Evolutionary conservation across 1,140 invertebrate genomes (phyloP).

Genomic region (Mamestra configurata): DNA sequence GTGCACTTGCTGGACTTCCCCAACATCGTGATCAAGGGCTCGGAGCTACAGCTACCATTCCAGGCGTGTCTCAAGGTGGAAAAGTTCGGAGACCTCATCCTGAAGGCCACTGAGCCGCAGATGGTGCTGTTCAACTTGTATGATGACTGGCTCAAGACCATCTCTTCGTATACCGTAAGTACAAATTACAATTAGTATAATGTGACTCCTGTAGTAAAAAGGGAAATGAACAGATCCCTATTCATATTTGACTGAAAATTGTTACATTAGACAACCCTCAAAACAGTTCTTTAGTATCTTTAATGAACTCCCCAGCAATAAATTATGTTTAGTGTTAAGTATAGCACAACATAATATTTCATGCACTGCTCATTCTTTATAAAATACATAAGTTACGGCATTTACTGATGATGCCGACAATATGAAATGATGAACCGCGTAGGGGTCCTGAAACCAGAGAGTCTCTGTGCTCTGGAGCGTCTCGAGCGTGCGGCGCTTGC

Average conservation of each 20-base stretch:
- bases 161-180: slow-evolving; percentile 95
- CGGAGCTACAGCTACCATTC: slow-evolving; percentile 99
- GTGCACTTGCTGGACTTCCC: slow-evolving; percentile 99
- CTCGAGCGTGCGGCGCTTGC: slow-evolving; percentile 55
- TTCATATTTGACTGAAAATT: too few relatives aligned
- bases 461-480: slow-evolving; percentile 88
- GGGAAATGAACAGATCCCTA: too few relatives aligned
- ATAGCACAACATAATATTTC: too few relatives aligned
- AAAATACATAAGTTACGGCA: too few relatives aligned
- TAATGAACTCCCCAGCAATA: too few relatives aligned
- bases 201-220: too few relatives aligned
- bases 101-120: slow-evolving; percentile 99
- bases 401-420: too few relatives aligned
- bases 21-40: slow-evolving; percentile 99
- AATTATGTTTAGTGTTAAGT: too few relatives aligned
- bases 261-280: too few relatives aligned
- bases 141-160: slow-evolving; percentile 99
- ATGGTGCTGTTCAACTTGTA: slow-evolving; percentile 99
- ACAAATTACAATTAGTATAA: too few relatives aligned
- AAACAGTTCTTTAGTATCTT: too few relatives aligned
- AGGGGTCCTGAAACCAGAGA: slow-evolving; percentile 91
- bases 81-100: slow-evolving; percentile 99
- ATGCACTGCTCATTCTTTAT: too few relatives aligned
- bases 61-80: slow-evolving; percentile 99
- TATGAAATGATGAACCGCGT: slow-evolving; percentile 81